Base-by-base conservation (phyloP, 2,888 invertebrate species). In the Monopis laevigella region DNA sequence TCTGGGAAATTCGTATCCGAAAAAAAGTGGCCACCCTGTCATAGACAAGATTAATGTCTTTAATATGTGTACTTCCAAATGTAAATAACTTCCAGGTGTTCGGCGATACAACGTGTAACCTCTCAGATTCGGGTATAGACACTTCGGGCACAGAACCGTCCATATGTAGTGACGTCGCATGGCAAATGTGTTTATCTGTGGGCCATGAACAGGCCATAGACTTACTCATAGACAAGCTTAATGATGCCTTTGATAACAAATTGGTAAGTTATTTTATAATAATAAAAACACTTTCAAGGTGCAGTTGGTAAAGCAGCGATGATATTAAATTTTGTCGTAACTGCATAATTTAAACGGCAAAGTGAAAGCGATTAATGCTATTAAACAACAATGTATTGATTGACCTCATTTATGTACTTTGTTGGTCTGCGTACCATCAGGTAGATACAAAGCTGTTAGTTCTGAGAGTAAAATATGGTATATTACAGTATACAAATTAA, bases 201-300 rank as follows among this genome's bases (percentile, higher is more conserved):
- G 62, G 69, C 5, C 84, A 84, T 55, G 82, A 85, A 48, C 66
- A 62, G 13, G 77, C 82, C 1, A 59, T 86, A 1, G 83, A 85
- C 53, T 39, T 55, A 3, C 75, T 84, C 5, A 62, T 86, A 1
- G 57, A 58, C 1, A 65, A 62, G 32, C 62, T 86, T 1, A 55
- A 66, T 21, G 67, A 73, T 8, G 74, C 80, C 1, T 62, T 82
- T 7, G 54, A 74, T 1, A 62, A 73, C 3, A 82, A 84, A 48
- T 69, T 83, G 69, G 78, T 74, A 29, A 42, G 45, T 50, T 21
- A n/a, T n/a, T n/a, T n/a, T n/a, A n/a, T n/a, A n/a, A n/a, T n/a
- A n/a, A n/a, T n/a, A n/a, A n/a, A 45, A 40, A 8, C 4, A 8
- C 17, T 13, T 10, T n/a, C 7, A 10, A 6, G 24, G 10, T 10